Base-by-base conservation (phyloP, 2,888 invertebrate species). In the Emmelina monodactyla region DNA sequence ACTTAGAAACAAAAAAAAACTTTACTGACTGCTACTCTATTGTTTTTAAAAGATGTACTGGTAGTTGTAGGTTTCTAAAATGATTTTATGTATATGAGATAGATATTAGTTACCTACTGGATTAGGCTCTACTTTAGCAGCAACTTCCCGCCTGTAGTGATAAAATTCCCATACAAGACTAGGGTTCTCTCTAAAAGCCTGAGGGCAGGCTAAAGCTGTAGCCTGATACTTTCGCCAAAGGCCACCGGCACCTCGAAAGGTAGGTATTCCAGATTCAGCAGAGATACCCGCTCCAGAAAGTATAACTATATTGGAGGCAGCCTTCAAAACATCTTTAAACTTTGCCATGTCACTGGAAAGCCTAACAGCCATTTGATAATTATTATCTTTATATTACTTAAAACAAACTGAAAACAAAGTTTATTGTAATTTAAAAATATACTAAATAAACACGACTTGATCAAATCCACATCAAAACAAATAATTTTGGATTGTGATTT, bases 131-230 rank as follows among this genome's bases (percentile, higher is more conserved):
- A 88, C 88, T 36, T 86, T 85, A 25, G 84, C 83, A 28, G 90
- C 91, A n/a, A 89, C 75, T 64, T 88, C 89, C 50, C 94, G 73
- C 44, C 93, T 82, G 54, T 92, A 91, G 53, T 92, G 91, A 59
- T 94, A 94, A 70, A 94, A 94, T 62, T 94, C 92, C 94, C 94
- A 94, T 16, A 94, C 93, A 16, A 93, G 71, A 15, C 89, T 87
- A 0, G 93, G 92, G 53, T 86, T 86, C 3, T 76, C 69, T 35
- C 61, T 63, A 58, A 93, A 93, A 1, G 91, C 91, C 50, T 81
- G 76, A 14, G 88, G 88, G 10, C 88, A 88, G 0, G 88, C 88
- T 31, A 90, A 64, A 43, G 82, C 70, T 28, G 85, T 79, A 0
- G 90, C 86, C 44, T 83, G 81, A 62, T 89, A 89, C 47, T 83